Evolutionary conservation across 2,113 vertebrate genomes (phyloP), one percentile per base, ranked within the genome.

Genomic region (Thalassoma bifasciatum): DNA sequence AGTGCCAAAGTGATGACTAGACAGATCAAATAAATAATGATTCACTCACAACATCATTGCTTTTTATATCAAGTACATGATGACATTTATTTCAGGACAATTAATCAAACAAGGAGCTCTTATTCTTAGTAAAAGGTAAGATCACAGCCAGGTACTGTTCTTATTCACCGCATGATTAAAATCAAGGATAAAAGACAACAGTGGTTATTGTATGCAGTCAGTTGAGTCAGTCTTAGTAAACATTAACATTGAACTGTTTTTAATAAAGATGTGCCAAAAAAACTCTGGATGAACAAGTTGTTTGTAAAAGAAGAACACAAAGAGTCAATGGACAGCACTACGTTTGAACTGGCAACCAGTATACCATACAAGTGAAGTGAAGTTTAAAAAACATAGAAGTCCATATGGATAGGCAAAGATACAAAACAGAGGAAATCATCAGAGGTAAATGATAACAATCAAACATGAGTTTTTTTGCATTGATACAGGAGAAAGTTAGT

Each of bases 211-310:
- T 8, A 50, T 34, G 1, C 10, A 62, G 2, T 37, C 2, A 21
- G 23, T 23, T 4, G 8, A 46, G 40, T 22, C 22, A 19, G 23
- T 53, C 46, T 16, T 21, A 22, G 24, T 77, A 16, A 81, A 82
- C 38, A 75, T 67, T 53, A 61, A 67, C 50, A 21, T 30, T 10
- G n/a, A 10, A 5, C 10, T 36, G 23, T 46, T 52, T 34, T 11
- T 38, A 24, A 9, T 40, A 40, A 40, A 49, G 34, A 49, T 0
- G 0, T 38, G 42, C 51, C 14, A 26, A 49, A 40, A n/a, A 53
- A 30, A 62, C 14, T 4, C 16, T 50, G 22, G 52, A 40, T 22
- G 11, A 19, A 50, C 12, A 40, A 36, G 14, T 9, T n/a, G 4
- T 46, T 34, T 16, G 23, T 67, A 2, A 9, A 26, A 26, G 12